Evolutionary conservation across 2,888 invertebrate species (phyloP).

Genomic region (Cepaea hortensis): DNA sequence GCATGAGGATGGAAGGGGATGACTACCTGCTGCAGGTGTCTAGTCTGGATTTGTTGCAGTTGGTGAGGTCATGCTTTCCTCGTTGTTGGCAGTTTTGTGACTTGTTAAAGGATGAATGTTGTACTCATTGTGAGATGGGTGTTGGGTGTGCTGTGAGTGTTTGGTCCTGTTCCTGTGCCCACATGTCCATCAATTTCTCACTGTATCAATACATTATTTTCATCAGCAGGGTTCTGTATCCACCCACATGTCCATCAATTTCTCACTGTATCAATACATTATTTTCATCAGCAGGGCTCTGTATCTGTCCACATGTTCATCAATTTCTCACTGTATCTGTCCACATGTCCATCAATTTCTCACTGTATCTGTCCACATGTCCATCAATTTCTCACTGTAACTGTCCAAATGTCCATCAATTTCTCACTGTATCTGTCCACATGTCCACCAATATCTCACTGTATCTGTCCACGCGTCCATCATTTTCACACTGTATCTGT

Average conservation of each 20-base stretch:
- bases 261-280: background rate
- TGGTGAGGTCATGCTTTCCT: background rate
- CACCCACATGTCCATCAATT: background rate
- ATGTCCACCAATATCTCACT: no score
- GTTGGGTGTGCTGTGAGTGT: background rate
- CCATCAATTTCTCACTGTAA: no score
- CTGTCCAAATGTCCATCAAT: no score
- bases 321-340: background rate
- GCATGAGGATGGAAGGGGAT: conserved; percentile 54
- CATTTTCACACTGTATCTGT: no score
- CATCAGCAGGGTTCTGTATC: no score
- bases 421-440: no score
- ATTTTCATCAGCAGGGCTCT: background rate
- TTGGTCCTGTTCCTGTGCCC: background rate
- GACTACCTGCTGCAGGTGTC: conserved; percentile 54
- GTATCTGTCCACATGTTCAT: background rate
- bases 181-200: background rate
- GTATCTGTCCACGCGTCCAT: no score
- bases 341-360: background rate
- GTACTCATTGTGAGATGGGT: no score
- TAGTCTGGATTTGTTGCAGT: conserved; percentile 21
- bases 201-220: no score
- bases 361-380: no score
- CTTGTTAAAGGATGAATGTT: no score
- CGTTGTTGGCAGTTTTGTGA: background rate